Base-by-base conservation (phyloP, 2,888 invertebrate genomes). In the Cheilosia scutellata region DNA sequence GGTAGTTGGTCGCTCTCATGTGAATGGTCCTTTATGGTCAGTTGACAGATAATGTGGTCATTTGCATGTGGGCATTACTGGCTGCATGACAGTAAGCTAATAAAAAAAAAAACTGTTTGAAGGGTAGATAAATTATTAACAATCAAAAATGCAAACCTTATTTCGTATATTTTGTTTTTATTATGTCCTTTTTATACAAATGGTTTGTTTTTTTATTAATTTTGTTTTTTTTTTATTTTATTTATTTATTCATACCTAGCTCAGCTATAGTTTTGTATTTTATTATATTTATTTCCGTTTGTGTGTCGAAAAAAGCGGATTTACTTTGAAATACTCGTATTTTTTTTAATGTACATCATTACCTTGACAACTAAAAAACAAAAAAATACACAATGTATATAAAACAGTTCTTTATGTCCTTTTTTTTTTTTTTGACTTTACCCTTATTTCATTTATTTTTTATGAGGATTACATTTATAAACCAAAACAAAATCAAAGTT, bases 141-240 rank as follows among this genome's bases (percentile, higher is more conserved):
- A 29, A 29, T 4, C 2, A 29, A 29, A 5, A 29, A 29, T 5
- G 5, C 5, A 29, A 29, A 29, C 29, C 4, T 29, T 29, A 37
- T 4, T 37, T 37, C 9, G 33, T 40, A 40, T 60, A 37, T 25
- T 44, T 13, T 55, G 57, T 70, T 70, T 60, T 60, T 47, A 47
- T 70, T 70, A 70, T 65, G 33, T 70, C 70, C 57, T 47, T 57
- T 70, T 70, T 70, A 70, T 70, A 70, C 57, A 70, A 70, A 57
- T 70, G 47, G 25, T 55, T 33, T 57, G 27, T 42, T 37, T 57
- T 44, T 33, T 29, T 68, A 25, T 25, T 25, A 11, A 20, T 25
- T 16, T 4, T 9, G 27, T 11, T 13, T 55, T 53, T 53, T 0
- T 25, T 4, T 47, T 31, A 42, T 31, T 20, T 40, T 16, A 11